A percentile compares a stretch with the other conserved stretches of the same genome.
phyloP scores from a whole-genome alignment of 1,140 invertebrate species.

The Drosophila novamexicana region DNA sequence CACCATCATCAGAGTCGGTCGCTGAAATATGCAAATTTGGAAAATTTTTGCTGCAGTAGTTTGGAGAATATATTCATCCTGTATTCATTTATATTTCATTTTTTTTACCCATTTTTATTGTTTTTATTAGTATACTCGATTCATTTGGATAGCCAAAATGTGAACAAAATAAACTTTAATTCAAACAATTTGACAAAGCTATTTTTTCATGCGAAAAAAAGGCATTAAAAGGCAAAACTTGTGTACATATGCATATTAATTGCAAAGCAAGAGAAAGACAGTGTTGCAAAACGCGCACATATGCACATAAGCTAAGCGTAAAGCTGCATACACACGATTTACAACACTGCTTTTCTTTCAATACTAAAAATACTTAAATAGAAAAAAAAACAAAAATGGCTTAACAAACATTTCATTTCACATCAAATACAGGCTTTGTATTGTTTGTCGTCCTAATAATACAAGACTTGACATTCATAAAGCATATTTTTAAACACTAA shows the following conservation, averaged over 20 bases:
- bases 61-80: not conserved
- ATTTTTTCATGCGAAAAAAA: not conserved
- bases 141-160: conserved; percentile 3
- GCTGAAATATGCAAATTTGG: conserved; percentile 8
- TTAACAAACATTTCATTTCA: not conserved
- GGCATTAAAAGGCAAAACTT: too few species aligned
- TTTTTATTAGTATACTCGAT: conserved; percentile 27
- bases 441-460: not conserved
- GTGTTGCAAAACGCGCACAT: too few species aligned
- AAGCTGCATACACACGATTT: too few species aligned
- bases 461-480: conserved; percentile 21
- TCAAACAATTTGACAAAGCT: conserved; percentile 7
- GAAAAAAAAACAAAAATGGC: not conserved
- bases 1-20: not conserved
- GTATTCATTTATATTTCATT: not conserved
- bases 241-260: too few species aligned
- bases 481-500: not conserved
- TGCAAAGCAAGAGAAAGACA: too few species aligned
- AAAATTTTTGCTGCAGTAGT: not conserved
- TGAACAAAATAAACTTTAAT: conserved; percentile 6
- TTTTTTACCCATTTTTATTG: not conserved
- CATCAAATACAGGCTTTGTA: not conserved
- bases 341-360: too few species aligned
- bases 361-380: too few species aligned
- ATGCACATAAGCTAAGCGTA: too few species aligned